Evolutionary conservation across 2,113 vertebrate genomes (phyloP), one percentile per base, ranked within the genome.

Genomic region (Ammospiza caudacuta): DNA sequence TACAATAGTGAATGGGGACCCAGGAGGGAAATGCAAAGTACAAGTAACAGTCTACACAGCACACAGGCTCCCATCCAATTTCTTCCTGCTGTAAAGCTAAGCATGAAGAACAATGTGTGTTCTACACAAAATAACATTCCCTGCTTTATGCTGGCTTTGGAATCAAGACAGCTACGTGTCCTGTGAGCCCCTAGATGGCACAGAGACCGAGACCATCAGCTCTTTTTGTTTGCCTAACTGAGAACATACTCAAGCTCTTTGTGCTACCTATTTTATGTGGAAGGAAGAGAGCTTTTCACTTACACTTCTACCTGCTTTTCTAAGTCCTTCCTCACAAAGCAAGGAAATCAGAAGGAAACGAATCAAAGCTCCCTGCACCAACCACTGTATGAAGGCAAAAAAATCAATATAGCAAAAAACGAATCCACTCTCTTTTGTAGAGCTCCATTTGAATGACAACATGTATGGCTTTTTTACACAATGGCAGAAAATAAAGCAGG

Each of bases 281-380:
- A 90, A 76, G 76, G 72, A 86, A 80, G 15, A 74, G 29, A 83
- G 19, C 62, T 68, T 84, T 47, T 76, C 62, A 83, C 44, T 85
- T 81, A 12, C 6, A 49, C 23, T 77, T 90, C 43, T 68, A 92
- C 72, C 24, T 66, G 28, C 69, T 81, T 90, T 92, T 67, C 51
- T 28, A 83, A 94, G 76, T 58, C 43, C 55, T 88, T 90, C 61
- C 43, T 70, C 83, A 88, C 79, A 96, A 92, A 93, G 52, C 75
- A 87, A 93, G 66, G 90, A 95, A 95, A 86, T 62, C 28, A 85
- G 75, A 92, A 93, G 88, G 85, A 96, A 93, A 85, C 54, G 22
- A 95, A 96, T 90, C 92, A 83, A 92, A 43, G 78, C 21, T 83
- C 58, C 49, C 37, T 31, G 14, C 23, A 58, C 24, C 37, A 85